Percentiles rank a stretch among this genome's conserved stretches.
Conservation (phyloP, 1,140 invertebrate genomes). For the Drosophila mauritiana region DNA sequence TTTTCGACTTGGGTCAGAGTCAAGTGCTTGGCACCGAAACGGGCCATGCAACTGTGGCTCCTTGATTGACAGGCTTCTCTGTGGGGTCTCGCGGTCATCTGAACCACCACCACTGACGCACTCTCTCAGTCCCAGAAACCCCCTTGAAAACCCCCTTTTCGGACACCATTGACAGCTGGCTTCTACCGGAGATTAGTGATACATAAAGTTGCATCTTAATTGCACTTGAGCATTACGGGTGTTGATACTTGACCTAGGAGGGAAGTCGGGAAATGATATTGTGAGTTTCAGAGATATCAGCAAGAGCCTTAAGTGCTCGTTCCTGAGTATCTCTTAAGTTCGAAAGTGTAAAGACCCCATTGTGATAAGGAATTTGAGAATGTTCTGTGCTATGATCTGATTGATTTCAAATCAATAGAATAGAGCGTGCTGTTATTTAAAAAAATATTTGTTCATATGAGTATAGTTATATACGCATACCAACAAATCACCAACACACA, state of each 20-base stretch:
- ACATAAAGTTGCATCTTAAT: slow-evolving; percentile 78
- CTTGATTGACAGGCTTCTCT: slow-evolving; percentile 72
- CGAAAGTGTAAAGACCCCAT: slow-evolving; percentile 36
- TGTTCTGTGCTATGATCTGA: background rate
- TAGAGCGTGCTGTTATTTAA: background rate
- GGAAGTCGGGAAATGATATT: slow-evolving; percentile 7
- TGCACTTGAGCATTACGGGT: slow-evolving; percentile 57
- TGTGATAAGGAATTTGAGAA: slow-evolving; percentile 11
- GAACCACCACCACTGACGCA: slow-evolving; percentile 5
- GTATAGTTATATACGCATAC: no score
- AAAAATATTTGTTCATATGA: no score
- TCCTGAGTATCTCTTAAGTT: slow-evolving; percentile 9
- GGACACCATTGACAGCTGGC: slow-evolving; percentile 12
- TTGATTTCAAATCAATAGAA: slow-evolving; percentile 18
- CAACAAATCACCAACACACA: background rate
- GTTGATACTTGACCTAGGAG: slow-evolving; percentile 56
- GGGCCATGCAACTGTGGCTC: slow-evolving; percentile 32
- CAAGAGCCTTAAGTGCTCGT: slow-evolving; percentile 19
- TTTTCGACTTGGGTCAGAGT: slow-evolving; percentile 63
- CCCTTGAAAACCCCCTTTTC: background rate
- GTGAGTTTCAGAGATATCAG: slow-evolving; percentile 17
- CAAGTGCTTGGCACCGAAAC: slow-evolving; percentile 43
- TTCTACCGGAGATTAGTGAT: slow-evolving; percentile 64
- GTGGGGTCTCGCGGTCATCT: slow-evolving; percentile 22
- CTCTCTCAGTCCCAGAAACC: slow-evolving; percentile 5